A percentile compares a stretch with the other conserved stretches of the same genome.
Conservation (phyloP, 2,113 vertebrate genomes). For the Lamprotornis superbus region DNA sequence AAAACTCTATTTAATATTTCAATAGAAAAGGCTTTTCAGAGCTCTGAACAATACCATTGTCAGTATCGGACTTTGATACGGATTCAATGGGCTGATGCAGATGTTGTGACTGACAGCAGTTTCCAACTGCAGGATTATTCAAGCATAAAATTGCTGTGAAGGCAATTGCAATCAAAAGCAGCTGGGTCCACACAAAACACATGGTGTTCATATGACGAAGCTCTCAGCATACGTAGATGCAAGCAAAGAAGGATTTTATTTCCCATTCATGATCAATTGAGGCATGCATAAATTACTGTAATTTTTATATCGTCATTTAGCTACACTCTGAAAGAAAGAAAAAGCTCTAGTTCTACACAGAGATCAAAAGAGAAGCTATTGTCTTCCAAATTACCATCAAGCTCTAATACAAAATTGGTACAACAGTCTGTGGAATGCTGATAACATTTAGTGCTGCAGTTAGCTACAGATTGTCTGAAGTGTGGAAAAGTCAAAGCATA, state of each 20-base stretch:
- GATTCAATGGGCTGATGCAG: background rate
- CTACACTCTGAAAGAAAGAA: slow-evolving; percentile 33
- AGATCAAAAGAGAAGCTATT: slow-evolving; percentile 57
- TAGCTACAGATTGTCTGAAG: slow-evolving; percentile 20
- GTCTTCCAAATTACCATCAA: slow-evolving; percentile 49
- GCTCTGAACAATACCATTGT: background rate
- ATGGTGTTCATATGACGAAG: background rate
- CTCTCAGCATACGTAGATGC: background rate
- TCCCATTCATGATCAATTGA: slow-evolving; percentile 10
- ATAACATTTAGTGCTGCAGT: slow-evolving; percentile 53
- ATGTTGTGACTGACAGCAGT: slow-evolving; percentile 28
- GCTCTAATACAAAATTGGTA: slow-evolving; percentile 41
- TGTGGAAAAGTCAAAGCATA: background rate
- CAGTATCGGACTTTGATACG: background rate
- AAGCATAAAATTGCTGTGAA: slow-evolving; percentile 41
- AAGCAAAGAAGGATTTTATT: slow-evolving; percentile 24
- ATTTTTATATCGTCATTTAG: slow-evolving; percentile 15
- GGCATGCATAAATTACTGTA: slow-evolving; percentile 20
- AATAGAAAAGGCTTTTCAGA: background rate
- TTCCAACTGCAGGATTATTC: slow-evolving; percentile 13
- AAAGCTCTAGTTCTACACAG: slow-evolving; percentile 22
- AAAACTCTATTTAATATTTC: background rate
- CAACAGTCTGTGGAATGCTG: slow-evolving; percentile 52
- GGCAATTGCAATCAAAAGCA: slow-evolving; percentile 38
- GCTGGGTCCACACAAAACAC: slow-evolving; percentile 24